Evolutionary conservation across 1,140 invertebrate species (phyloP), one percentile per base, ranked within the genome.

Genomic region (Lasaia peninsularis): DNA sequence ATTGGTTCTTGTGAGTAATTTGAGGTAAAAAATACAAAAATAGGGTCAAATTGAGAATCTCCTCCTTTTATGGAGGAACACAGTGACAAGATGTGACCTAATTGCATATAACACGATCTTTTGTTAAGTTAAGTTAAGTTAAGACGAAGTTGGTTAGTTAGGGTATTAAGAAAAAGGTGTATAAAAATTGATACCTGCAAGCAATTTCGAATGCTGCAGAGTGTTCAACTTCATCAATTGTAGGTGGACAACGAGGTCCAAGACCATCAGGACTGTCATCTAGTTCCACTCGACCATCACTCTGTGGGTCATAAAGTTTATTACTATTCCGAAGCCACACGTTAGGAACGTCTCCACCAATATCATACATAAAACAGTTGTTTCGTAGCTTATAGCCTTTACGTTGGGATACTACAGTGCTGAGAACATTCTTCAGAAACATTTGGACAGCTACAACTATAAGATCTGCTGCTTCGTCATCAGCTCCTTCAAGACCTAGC

Each of bases 391-490:
- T 91, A 67, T 94, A 96, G 7, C 94, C 93, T 73, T 94, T 95
- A 9, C 94, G 84, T 56, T 93, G 92, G 9, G 92, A 92, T 44
- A 96, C 84, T 8, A 96, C 91, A 6, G 92, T 91, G 8, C 92
- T 92, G 0, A 97, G 80, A n/a, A 96, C 90, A 75, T 94, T 94
- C 72, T 96, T 96, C 2, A 96, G 85, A 69, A 95, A 93, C 61
- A 93, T 88, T 72, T 91, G 80, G 4, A 95, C 92, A 18, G 95
- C 94, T 44, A 92, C 91, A 35, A 95, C 93, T 24, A 96, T 90
- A 9, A 96, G 90, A 59, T 94, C 92, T 1, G 94, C 94, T 11
- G 94, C 94, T 65, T 91, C 92, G 70, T 95, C 94, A 62, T 95
- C 93, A 31, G 95, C 94, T 21, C 93, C 94, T 60, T 95, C 93